Percentiles rank a stretch among this genome's conserved stretches.
These are phyloP conservation scores for Thinocorus orbignyianus DNA, from an alignment of 2,113 vertebrate genomes.

Conservation along the genomic window DNA sequence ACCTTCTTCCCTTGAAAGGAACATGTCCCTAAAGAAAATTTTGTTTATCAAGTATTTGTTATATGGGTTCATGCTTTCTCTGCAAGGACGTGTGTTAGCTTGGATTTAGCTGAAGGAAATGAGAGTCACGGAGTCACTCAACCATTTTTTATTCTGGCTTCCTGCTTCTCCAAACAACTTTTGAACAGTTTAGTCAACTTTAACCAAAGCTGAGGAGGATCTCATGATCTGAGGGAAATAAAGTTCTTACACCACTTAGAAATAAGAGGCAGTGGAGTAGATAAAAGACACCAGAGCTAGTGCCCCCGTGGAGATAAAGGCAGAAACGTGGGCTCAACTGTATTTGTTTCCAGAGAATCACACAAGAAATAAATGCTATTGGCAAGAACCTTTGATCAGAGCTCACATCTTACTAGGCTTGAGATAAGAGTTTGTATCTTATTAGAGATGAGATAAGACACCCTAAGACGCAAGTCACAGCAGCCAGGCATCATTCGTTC, in stretches of 20 bases:
- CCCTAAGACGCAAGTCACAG: fast-evolving
- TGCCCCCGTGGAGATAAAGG: conserved; percentile 28
- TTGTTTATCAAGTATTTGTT: neutral
- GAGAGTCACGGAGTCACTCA: conserved; percentile 1
- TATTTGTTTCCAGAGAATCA: neutral
- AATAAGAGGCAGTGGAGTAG: neutral
- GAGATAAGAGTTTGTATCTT: conserved; percentile 18
- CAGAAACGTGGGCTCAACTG: neutral
- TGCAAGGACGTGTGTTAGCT: neutral
- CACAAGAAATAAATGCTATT: conserved; percentile 15
- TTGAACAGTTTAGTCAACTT: conserved; percentile 16
- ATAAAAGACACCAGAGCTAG: conserved; percentile 30
- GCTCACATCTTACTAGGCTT: neutral
- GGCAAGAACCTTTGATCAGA: conserved; percentile 26
- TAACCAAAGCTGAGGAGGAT: neutral
- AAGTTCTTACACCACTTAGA: neutral
- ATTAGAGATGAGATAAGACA: neutral
- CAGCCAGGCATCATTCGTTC: neutral
- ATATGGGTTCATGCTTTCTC: neutral
- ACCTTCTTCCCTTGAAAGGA: neutral
- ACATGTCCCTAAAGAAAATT: neutral
- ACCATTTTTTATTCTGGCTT: conserved; percentile 18
- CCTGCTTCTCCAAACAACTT: conserved; percentile 43
- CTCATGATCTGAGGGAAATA: neutral
- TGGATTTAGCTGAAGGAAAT: conserved; percentile 28